Evolutionary conservation across 1,140 invertebrate species (phyloP).

Genomic region (Atta cephalotes): DNA sequence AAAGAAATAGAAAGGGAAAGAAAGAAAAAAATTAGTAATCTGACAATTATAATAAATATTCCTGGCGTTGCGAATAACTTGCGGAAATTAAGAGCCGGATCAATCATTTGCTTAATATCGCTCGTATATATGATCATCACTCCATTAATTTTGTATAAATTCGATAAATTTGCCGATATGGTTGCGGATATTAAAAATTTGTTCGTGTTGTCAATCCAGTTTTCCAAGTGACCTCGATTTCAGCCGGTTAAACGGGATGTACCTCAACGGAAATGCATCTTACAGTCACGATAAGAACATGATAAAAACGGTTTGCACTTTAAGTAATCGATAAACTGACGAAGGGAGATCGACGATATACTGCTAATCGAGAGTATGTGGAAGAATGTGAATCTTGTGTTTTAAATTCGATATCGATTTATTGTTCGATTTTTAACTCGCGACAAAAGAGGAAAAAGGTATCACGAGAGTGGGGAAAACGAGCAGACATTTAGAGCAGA

Average conservation of each 20-base stretch:
- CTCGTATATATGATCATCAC: conserved; percentile 31
- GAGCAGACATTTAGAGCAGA: background rate
- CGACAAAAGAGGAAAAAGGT: background rate
- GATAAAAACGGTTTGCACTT: conserved; percentile 21
- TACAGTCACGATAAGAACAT: conserved; percentile 28
- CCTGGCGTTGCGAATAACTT: background rate
- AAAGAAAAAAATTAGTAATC: conserved; percentile 27
- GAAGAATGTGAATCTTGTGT: conserved; percentile 24
- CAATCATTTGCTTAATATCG: conserved; percentile 6
- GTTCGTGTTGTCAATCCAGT: conserved; percentile 32
- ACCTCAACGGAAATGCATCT: conserved; percentile 31
- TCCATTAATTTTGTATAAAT: conserved; percentile 54
- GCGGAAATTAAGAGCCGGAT: conserved; percentile 33
- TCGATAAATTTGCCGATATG: conserved; percentile 5
- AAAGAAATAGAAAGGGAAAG: background rate
- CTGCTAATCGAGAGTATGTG: conserved; percentile 27
- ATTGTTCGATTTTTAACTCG: background rate
- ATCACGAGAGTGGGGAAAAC: background rate
- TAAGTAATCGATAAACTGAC: conserved; percentile 19
- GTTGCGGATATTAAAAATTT: conserved; percentile 38
- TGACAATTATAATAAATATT: conserved; percentile 37
- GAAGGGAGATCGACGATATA: conserved; percentile 9
- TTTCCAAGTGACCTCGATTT: conserved; percentile 35
- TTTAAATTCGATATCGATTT: conserved; percentile 29
- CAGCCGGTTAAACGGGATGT: conserved; percentile 22